Percentiles rank a stretch among this genome's conserved stretches.
phyloP scores from a whole-genome alignment of 2,797 vertebrate species.

The Apodemus agrarius region DNA sequence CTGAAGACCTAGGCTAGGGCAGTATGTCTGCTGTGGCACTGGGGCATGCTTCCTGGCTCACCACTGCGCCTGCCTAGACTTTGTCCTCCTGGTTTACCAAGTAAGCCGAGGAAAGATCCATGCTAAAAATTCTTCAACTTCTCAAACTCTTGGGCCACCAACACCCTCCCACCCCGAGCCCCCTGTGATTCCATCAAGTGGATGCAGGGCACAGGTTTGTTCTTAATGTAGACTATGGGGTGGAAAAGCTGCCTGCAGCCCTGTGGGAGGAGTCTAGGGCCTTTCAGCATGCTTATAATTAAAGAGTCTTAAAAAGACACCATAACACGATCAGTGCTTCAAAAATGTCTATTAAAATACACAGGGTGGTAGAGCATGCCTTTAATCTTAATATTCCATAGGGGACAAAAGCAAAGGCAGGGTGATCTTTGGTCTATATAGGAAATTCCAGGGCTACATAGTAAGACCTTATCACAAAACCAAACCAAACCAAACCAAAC shows the following conservation, averaged over 20 bases:
- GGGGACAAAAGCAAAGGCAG: not conserved
- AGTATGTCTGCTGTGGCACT: not conserved
- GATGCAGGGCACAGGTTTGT: not conserved
- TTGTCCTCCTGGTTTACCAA: not conserved
- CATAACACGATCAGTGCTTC: not conserved
- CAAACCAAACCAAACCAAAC: too few species aligned
- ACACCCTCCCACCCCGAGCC: not conserved
- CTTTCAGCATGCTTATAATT: not conserved
- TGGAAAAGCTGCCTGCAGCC: not conserved
- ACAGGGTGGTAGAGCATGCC: not conserved
- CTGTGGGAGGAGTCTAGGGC: not conserved
- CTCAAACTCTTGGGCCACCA: not conserved
- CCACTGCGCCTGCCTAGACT: not conserved
- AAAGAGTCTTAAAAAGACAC: not conserved
- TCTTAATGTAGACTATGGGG: not conserved
- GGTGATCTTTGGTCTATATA: not conserved
- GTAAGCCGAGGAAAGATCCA: not conserved
- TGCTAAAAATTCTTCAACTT: slow-evolving; percentile 11
- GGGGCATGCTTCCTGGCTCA: not conserved
- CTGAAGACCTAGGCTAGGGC: not conserved
- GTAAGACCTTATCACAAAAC: not conserved
- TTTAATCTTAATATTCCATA: not conserved
- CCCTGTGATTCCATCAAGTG: not conserved
- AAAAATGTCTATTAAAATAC: slow-evolving; percentile 13
- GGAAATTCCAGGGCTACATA: not conserved